Evolutionary conservation across 2,888 invertebrate genomes (phyloP).

Genomic region (Rhagonycha fulva): DNA sequence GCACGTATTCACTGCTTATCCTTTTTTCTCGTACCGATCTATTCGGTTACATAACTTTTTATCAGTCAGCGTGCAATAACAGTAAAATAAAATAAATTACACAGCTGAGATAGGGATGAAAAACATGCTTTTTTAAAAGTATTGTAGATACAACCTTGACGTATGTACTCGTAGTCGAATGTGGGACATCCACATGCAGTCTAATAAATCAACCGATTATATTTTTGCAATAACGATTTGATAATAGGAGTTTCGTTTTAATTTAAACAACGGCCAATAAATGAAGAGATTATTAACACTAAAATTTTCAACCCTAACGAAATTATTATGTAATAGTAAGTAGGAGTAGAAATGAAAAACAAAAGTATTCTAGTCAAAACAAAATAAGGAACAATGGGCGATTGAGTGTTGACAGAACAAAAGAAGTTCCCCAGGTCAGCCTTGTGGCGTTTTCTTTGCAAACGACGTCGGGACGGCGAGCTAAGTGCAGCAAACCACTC

Average conservation of each 20-base stretch:
- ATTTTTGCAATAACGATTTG: not conserved
- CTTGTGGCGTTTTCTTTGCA: slow-evolving; percentile 29
- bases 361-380: slow-evolving; percentile 25
- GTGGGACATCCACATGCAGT: slow-evolving; percentile 18
- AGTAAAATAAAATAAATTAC: slow-evolving; percentile 13
- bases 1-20: slow-evolving; percentile 34
- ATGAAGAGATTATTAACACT: no score
- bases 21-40: slow-evolving; percentile 22
- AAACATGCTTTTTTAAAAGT: slow-evolving; percentile 28
- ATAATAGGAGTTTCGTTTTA: no score
- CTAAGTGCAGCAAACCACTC: not conserved
- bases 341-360: slow-evolving; percentile 17
- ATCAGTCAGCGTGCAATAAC: slow-evolving; percentile 2
- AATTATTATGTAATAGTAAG: not conserved
- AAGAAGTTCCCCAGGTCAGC: slow-evolving; percentile 32
- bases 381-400: slow-evolving; percentile 31
- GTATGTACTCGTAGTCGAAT: slow-evolving; percentile 21
- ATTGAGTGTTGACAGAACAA: slow-evolving; percentile 36
- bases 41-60: slow-evolving; percentile 13
- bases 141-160: slow-evolving; percentile 23
- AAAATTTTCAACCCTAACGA: not conserved
- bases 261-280: no score
- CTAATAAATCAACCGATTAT: slow-evolving; percentile 22
- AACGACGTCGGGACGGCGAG: slow-evolving; percentile 10
- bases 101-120: slow-evolving; percentile 28